Evolutionary conservation across 2,888 invertebrate species (phyloP).

Genomic region (Coenonympha arcania): DNA sequence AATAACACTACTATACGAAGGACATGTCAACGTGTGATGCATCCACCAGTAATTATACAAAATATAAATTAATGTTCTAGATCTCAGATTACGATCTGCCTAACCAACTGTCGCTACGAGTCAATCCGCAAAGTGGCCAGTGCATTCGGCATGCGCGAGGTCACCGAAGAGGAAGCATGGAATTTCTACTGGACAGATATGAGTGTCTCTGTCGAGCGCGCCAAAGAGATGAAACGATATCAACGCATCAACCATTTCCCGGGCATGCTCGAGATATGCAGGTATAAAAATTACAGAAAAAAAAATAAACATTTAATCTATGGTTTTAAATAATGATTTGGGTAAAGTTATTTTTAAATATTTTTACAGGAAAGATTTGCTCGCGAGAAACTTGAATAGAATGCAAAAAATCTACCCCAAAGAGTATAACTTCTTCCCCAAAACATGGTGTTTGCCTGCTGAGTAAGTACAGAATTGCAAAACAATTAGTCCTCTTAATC

Average conservation of each 20-base stretch:
- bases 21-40: no score
- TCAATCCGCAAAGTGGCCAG: slow-evolving; percentile 80
- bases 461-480: slow-evolving; percentile 86
- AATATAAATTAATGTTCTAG: slow-evolving; percentile 36
- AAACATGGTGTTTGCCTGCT: slow-evolving; percentile 94
- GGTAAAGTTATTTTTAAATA: neutral
- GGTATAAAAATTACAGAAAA: slow-evolving; percentile 41
- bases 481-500: no score
- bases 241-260: slow-evolving; percentile 96
- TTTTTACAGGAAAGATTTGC: slow-evolving; percentile 81
- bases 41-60: no score
- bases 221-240: slow-evolving; percentile 93
- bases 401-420: slow-evolving; percentile 91
- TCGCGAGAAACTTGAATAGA: slow-evolving; percentile 90
- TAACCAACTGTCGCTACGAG: slow-evolving; percentile 82
- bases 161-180: slow-evolving; percentile 87
- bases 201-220: slow-evolving; percentile 87
- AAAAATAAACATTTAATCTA: no score
- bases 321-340: no score
- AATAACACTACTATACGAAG: no score
- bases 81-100: slow-evolving; percentile 76
- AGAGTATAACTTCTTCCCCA: slow-evolving; percentile 93
- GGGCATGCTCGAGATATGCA: slow-evolving; percentile 89
- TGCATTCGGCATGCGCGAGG: slow-evolving; percentile 83
- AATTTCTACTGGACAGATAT: slow-evolving; percentile 93